Conservation (phyloP, 2,888 invertebrate genomes). For the Synanthedon formicaeformis region DNA sequence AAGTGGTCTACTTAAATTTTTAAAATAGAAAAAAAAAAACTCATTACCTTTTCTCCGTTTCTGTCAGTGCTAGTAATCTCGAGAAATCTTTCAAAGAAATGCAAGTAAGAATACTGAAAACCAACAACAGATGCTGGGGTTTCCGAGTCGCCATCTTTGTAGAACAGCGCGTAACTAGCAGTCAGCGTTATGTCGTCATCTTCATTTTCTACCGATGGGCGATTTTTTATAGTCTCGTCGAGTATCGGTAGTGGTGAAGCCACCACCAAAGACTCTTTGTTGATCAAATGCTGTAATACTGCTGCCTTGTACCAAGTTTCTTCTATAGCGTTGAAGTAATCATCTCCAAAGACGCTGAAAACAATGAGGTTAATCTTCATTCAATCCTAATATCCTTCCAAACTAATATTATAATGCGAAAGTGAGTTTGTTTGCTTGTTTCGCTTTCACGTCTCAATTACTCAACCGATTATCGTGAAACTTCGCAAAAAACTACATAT, state of each 20-base stretch:
- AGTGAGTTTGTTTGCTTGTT: too few species aligned
- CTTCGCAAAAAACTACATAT: too few species aligned
- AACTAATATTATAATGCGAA: too few species aligned
- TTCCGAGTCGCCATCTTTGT: constrained; percentile 78
- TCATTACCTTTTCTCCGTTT: constrained; percentile 23
- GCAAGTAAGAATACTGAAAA: constrained; percentile 81
- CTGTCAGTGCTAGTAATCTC: constrained; percentile 62
- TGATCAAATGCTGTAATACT: constrained; percentile 84
- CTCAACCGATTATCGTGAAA: too few species aligned
- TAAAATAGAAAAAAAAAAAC: neutral
- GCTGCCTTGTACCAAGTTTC: constrained; percentile 94
- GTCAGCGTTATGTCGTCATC: constrained; percentile 77
- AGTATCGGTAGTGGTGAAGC: constrained; percentile 75
- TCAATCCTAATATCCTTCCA: too few species aligned
- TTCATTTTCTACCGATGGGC: constrained; percentile 39
- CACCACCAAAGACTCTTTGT: constrained; percentile 82
- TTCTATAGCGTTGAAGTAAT: constrained; percentile 81
- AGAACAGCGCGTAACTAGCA: constrained; percentile 86
- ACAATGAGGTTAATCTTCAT: neutral
- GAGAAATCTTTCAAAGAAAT: constrained; percentile 77
- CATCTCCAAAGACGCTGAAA: constrained; percentile 80
- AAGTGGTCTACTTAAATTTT: neutral
- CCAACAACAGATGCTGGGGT: constrained; percentile 92
- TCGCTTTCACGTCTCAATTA: too few species aligned
- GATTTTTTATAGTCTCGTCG: constrained; percentile 38